Evolutionary conservation across 2,113 vertebrate species (phyloP), one percentile per base, ranked within the genome.

Genomic region (Anguilla japonica): DNA sequence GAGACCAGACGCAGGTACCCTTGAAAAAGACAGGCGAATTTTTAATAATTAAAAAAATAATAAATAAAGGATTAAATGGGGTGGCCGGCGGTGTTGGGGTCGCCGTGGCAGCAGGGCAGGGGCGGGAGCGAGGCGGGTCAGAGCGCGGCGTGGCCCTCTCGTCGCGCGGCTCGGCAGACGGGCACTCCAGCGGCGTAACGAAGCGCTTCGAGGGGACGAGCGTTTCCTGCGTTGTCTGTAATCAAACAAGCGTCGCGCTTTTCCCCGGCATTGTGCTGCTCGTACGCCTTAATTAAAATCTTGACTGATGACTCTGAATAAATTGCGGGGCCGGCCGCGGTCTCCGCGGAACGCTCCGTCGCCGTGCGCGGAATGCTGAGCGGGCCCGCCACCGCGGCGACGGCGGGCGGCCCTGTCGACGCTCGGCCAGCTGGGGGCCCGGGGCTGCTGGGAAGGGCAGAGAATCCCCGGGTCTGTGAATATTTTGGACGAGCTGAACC

Each of bases 281-380:
- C 83, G 22, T 81, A 82, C 88, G 89, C 88, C 88, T 93, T 95
- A 93, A 95, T 94, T 94, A 93, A 93, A 94, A 92, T 93, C 92
- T 90, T 92, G 92, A 95, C 91, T 91, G 91, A 93, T 92, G 93
- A 88, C 84, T 88, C 83, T 84, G 84, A 87, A 86, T 85, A 46
- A 82, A 79, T 63, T 43, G 6, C 56, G n/a, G 11, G 15, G 34
- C 82, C 14, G 39, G 39, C 26, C 22, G 57, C 60, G 41, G 83
- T 84, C 63, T 78, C 41, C 18, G n/a, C 41, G 75, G 39, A 18
- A 26, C 18, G 60, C 20, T 26, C 34, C 3, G n/a, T 40, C 29
- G 71, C 26, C 41, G 87, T 79, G 34, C 85, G 81, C 63, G 71
- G 87, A 86, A 87, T 84, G 56, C 79, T 71, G 43, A 87, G 75